Percentiles rank a stretch among this genome's conserved stretches.
These are phyloP conservation scores for Pseudochirops corinnae DNA, from an alignment of 2,797 vertebrate genomes.

Conservation along the genomic window DNA sequence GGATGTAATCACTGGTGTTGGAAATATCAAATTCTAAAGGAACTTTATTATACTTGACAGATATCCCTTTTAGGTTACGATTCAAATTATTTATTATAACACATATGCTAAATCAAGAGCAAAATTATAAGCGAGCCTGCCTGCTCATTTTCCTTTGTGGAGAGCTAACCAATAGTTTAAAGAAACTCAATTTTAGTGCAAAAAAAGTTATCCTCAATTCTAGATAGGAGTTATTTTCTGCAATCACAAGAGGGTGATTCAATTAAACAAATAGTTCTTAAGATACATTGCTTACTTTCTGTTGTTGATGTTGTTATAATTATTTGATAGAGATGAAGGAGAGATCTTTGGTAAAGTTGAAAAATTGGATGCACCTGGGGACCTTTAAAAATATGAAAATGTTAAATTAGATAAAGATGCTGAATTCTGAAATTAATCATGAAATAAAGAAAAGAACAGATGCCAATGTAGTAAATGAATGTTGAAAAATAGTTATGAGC, in stretches of 20 bases:
- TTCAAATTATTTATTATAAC: constrained; percentile 43
- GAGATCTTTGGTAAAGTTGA: constrained; percentile 99
- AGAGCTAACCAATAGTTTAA: constrained; percentile 70
- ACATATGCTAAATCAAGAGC: constrained; percentile 52
- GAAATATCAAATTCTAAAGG: constrained; percentile 67
- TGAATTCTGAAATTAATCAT: constrained; percentile 83
- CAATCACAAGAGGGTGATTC: constrained; percentile 78
- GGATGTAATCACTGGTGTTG: constrained; percentile 20
- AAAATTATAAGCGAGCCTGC: constrained; percentile 41
- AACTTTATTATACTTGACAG: constrained; percentile 46
- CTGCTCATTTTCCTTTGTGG: constrained; percentile 58
- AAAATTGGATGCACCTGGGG: constrained; percentile 98
- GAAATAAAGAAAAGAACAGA: constrained; percentile 85
- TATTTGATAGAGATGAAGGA: constrained; percentile 99
- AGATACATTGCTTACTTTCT: constrained; percentile 96
- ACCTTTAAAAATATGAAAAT: constrained; percentile 99
- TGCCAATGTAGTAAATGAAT: constrained; percentile 83
- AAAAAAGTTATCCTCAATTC: constrained; percentile 77
- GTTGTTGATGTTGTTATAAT: constrained; percentile 99
- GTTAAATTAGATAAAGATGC: constrained; percentile 92
- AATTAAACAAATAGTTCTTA: constrained; percentile 84
- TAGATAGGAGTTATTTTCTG: constrained; percentile 74
- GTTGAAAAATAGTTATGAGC: constrained; percentile 80
- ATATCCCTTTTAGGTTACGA: constrained; percentile 12
- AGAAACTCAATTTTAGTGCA: constrained; percentile 75